Evolutionary conservation across 2,797 vertebrate species (phyloP), one percentile per base, ranked within the genome.

Genomic region (Sebastiscus tertius): DNA sequence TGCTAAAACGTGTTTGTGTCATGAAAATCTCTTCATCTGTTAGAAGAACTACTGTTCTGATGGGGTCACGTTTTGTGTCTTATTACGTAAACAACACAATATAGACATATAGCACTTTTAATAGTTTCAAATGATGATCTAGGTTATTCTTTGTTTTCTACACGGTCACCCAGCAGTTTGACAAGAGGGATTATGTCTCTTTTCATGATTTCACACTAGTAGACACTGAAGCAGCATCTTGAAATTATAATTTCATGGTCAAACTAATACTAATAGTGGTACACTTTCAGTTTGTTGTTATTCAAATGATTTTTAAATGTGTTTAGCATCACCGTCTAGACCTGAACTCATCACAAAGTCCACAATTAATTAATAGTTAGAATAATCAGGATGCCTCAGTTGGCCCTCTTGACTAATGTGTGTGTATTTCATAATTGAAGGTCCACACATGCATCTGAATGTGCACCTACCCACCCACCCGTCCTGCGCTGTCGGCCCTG

Each of bases 401-500:
- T 31, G 26, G 54, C 55, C 60, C 26, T 36, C 55, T 12, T 31
- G 64, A 26, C 71, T 74, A 69, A 73, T 73, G 29, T 58, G 56
- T 69, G 26, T 81, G 65, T 82, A 3, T 80, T 72, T 77, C 10
- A 24, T 80, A 61, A 85, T 26, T 63, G 68, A 33, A 72, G 64
- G 52, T 69, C 34, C 61, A 22, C 29, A 14, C 60, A 14, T 55
- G 39, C 39, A 52, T 72, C 36, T 78, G 63, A 74, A 79, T 52
- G 61, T 58, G 56, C 16, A 22, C 36, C 79, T 8, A 9, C 34
- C 80, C 8, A 12, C 56, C 63, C 80, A 16, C 29, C 56, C 8
- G 24, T 72, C 83, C 87, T 29, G 81, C 79, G 8, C 82, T 36
- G 83, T 76, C 60, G 69, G 87, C 74, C 87, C 70, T 14, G 13